These are phyloP conservation scores for Bedellia somnulentella DNA, from an alignment of 2,888 invertebrate species.

Conservation along the genomic window DNA sequence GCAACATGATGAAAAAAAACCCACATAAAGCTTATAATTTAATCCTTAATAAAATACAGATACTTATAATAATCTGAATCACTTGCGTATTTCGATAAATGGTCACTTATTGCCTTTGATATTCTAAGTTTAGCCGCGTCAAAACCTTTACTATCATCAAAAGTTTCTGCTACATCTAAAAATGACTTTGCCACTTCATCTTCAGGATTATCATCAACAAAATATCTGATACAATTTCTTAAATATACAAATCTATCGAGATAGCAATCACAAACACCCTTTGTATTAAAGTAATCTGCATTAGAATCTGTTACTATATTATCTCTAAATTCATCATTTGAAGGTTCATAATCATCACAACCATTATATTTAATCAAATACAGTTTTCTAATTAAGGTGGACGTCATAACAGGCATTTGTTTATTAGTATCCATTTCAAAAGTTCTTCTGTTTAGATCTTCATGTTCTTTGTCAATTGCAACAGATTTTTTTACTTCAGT, in stretches of 20 bases:
- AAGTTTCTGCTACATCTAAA: slow-evolving; percentile 20
- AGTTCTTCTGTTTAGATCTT: slow-evolving; percentile 19
- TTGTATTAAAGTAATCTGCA: neutral
- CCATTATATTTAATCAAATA: slow-evolving; percentile 15
- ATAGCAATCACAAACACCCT: slow-evolving; percentile 19
- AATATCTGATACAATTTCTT: slow-evolving; percentile 23
- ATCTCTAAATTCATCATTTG: neutral
- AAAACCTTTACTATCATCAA: slow-evolving; percentile 18
- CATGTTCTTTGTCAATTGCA: slow-evolving; percentile 24
- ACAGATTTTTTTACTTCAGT: slow-evolving; percentile 33
- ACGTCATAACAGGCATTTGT: slow-evolving; percentile 25
- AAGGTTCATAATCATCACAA: neutral
- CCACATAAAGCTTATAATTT: too few relatives aligned
- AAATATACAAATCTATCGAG: slow-evolving; percentile 24
- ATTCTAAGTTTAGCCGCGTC: slow-evolving; percentile 22
- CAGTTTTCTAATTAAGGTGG: slow-evolving; percentile 29
- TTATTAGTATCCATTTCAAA: slow-evolving; percentile 23
- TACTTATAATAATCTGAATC: slow-evolving; percentile 21
- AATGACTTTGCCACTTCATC: slow-evolving; percentile 19
- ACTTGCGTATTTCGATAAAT: slow-evolving; percentile 9
- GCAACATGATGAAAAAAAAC: too few relatives aligned
- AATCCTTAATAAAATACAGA: slow-evolving; percentile 26
- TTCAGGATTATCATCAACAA: slow-evolving; percentile 18
- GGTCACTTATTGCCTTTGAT: slow-evolving; percentile 6
- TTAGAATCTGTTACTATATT: neutral